phyloP scores from a whole-genome alignment of 2,113 vertebrate species.

The Lates calcarifer region DNA sequence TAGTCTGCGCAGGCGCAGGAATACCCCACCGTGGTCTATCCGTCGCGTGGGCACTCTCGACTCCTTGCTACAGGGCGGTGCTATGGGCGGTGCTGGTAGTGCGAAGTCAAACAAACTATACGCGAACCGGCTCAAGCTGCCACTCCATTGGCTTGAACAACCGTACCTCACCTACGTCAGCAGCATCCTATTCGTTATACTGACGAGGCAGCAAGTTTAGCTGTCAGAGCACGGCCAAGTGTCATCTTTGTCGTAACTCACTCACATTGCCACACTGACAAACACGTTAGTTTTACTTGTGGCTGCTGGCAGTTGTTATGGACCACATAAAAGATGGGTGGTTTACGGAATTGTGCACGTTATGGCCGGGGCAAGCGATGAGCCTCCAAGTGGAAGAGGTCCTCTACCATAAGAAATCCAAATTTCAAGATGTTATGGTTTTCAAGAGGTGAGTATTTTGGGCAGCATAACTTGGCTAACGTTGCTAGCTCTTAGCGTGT shows the following conservation, averaged over 20 bases:
- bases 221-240: slow-evolving; percentile 8
- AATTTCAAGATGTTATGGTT: slow-evolving; percentile 94
- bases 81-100: not conserved
- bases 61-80: not conserved
- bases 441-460: slow-evolving; percentile 90
- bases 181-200: slow-evolving; percentile 25
- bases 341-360: slow-evolving; percentile 93
- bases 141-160: slow-evolving; percentile 25
- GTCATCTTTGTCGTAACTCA: slow-evolving; percentile 31
- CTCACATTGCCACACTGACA: slow-evolving; percentile 50
- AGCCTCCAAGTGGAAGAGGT: slow-evolving; percentile 94
- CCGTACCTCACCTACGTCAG: not conserved
- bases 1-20: not conserved
- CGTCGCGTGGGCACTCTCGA: slow-evolving; percentile 13
- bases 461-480: slow-evolving; percentile 41
- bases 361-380: slow-evolving; percentile 95
- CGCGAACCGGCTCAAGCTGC: not conserved
- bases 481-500: slow-evolving; percentile 57
- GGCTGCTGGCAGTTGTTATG: slow-evolving; percentile 65
- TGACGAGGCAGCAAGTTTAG: not conserved
- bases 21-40: too few relatives aligned
- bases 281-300: slow-evolving; percentile 45
- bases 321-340: slow-evolving; percentile 91
- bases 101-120: slow-evolving; percentile 69
- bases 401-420: slow-evolving; percentile 90